Base-by-base conservation (phyloP, 2,797 vertebrate genomes). In the Acropternis orthonyx region DNA sequence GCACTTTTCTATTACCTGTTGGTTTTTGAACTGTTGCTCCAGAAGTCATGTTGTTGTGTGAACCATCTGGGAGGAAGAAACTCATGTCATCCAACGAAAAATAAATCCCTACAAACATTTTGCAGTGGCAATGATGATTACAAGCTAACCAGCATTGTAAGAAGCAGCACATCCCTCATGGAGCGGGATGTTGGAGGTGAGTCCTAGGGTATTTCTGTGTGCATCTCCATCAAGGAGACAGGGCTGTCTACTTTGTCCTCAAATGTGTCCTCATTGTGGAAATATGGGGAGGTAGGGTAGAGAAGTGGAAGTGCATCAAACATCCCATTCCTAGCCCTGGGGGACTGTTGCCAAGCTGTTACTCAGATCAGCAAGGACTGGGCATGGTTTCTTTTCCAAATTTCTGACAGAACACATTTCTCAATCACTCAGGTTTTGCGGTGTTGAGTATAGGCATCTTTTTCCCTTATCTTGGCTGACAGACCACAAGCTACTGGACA, bases 11-110 rank as follows among this genome's bases (percentile, higher is more conserved):
- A 16, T 63, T 22, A 59, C 59, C 55, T 59, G 43, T 41, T 78
- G 52, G 48, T 67, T 81, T 92, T 79, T 61, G 28, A 92, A 79
- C 48, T 34, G 22, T 17, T 79, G 67, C 28, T 87, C 54, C 66
- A 88, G 43, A 51, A 91, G 20, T 88, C 46, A 54, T 13, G 20
- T 49, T 86, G 27, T 34, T 66, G 58, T 56, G 26, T 6, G 9
- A 56, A 68, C 73, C 44, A 74, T 26, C 27, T 63, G 30, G 24
- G 32, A 93, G 37, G 16, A 65, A 76, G 89, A 77, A 71, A 16
- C 0, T 65, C 17, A 8, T 56, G 44, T 56, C n/a, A 73, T n/a
- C 63, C 52, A 89, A 24, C 41, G 20, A 34, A 77, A 75, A 79
- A 78, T 59, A 77, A 79, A 43, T 13, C 36, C 58, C 28, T 88